phyloP scores from a whole-genome alignment of 2,888 invertebrate genomes.

The Osmoderma eremita region DNA sequence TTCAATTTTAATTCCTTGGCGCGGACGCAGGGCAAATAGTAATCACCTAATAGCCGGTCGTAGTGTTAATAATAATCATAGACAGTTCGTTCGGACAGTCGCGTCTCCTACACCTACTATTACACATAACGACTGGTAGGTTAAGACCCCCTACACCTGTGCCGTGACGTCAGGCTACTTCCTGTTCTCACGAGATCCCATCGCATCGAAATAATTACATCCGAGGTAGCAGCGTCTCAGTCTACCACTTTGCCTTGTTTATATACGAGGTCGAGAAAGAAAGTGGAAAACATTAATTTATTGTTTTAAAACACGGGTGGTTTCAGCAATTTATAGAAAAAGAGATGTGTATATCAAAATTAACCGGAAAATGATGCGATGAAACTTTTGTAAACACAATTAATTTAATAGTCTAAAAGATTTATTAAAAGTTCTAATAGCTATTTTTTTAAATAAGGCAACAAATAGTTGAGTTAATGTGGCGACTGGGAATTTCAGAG shows the following conservation, averaged over 20 bases:
- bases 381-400: no score
- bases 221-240: constrained; percentile 56
- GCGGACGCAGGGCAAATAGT: constrained; percentile 8
- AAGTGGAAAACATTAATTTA: constrained; percentile 20
- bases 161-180: constrained; percentile 61
- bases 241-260: constrained; percentile 36
- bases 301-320: no score
- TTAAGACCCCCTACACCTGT: constrained; percentile 59
- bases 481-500: no score
- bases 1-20: not conserved
- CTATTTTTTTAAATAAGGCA: no score
- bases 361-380: no score
- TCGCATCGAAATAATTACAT: constrained; percentile 63
- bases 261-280: constrained; percentile 27
- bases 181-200: constrained; percentile 65
- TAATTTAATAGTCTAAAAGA: no score
- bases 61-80: constrained; percentile 24
- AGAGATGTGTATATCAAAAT: no score
- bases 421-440: no score
- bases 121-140: constrained; percentile 53
- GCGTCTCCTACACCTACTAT: constrained; percentile 41
- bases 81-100: constrained; percentile 21
- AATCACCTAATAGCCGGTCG: constrained; percentile 2
- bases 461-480: no score
- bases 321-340: no score